phyloP scores from a whole-genome alignment of 2,113 vertebrate species.

The Caretta caretta region DNA sequence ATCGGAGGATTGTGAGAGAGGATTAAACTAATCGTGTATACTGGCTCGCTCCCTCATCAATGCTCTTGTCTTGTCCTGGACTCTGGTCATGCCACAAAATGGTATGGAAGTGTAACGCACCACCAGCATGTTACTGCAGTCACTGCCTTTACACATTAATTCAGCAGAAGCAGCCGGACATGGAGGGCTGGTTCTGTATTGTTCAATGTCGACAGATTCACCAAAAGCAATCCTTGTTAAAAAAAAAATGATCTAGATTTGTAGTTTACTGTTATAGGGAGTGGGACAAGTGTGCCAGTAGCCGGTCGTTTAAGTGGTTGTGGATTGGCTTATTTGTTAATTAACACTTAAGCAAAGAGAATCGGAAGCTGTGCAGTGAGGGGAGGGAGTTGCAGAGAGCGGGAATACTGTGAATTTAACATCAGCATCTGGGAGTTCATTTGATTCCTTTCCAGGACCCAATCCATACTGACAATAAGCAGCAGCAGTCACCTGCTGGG shows the following conservation, averaged over 20 bases:
- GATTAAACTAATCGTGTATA: constrained; percentile 79
- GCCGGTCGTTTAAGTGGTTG: constrained; percentile 47
- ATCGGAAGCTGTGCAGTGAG: not conserved
- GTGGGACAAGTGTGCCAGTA: constrained; percentile 30
- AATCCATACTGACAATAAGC: accelerated
- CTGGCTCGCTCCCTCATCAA: constrained; percentile 58
- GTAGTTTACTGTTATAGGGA: not conserved
- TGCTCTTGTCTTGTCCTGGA: constrained; percentile 69
- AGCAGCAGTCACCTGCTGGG: accelerated
- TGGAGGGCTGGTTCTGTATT: not conserved
- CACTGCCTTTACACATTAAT: constrained; percentile 64
- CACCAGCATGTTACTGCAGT: constrained; percentile 57
- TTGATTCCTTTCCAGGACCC: not conserved
- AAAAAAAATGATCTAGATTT: constrained; percentile 15
- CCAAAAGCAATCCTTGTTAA: constrained; percentile 17
- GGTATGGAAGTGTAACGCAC: constrained; percentile 50
- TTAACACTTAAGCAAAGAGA: constrained; percentile 62
- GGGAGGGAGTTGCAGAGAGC: not conserved
- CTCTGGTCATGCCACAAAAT: constrained; percentile 48
- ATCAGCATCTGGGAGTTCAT: not conserved
- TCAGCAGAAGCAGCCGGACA: not conserved
- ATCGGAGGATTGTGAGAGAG: constrained; percentile 62
- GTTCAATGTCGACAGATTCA: constrained; percentile 43
- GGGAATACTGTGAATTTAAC: not conserved
- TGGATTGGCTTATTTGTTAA: constrained; percentile 65